Conservation (phyloP, 1,140 invertebrate genomes). For the Campodea augens region DNA sequence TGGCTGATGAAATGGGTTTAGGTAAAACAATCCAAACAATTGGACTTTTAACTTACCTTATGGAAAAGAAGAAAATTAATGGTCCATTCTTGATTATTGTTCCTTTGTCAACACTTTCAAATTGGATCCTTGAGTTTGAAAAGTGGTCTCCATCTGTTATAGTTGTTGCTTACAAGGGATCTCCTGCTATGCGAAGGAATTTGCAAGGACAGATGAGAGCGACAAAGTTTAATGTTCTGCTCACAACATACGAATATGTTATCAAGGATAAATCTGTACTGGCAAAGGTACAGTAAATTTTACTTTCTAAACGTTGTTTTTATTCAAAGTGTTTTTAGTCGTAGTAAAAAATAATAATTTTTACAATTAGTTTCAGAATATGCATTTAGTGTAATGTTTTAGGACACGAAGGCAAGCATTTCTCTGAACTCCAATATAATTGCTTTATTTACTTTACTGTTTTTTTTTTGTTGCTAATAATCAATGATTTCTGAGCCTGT, state of each 20-base stretch:
- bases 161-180: conserved; percentile 88
- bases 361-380: too few species aligned
- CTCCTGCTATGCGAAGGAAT: conserved; percentile 60
- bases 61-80: conserved; percentile 95
- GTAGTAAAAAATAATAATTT: too few species aligned
- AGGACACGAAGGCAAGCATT: too few species aligned
- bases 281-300: conserved; percentile 64
- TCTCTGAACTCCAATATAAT: too few species aligned
- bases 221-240: conserved; percentile 89
- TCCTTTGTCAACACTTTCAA: conserved; percentile 90
- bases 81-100: conserved; percentile 96
- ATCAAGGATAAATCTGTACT: conserved; percentile 95
- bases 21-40: conserved; percentile 96
- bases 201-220: conserved; percentile 75
- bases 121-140: conserved; percentile 97
- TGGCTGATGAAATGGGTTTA: conserved; percentile 95
- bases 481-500: too few species aligned
- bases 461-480: too few species aligned
- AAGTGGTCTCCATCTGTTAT: conserved; percentile 94
- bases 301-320: background rate
- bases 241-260: conserved; percentile 97
- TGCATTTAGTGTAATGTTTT: too few species aligned
- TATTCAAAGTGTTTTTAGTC: background rate
- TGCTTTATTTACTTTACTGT: too few species aligned
- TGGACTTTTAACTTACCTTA: conserved; percentile 84